phyloP scores from a whole-genome alignment of 2,113 vertebrate genomes.

The Triplophysa tibetana region DNA sequence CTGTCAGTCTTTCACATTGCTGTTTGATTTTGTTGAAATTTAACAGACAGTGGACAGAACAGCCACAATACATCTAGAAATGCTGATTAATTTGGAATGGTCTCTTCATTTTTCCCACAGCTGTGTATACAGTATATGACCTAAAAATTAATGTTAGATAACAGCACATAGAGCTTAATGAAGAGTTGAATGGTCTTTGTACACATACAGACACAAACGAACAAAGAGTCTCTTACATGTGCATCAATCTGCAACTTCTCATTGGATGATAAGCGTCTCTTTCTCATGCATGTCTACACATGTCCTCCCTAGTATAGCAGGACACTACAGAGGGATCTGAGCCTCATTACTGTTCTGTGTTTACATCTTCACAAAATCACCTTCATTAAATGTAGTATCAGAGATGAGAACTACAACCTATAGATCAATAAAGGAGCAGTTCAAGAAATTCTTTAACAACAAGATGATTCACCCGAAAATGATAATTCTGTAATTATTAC shows the following conservation, averaged over 20 bases:
- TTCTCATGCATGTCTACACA: slow-evolving; percentile 18
- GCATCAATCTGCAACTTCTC: background rate
- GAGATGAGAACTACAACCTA: background rate
- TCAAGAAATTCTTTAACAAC: too few relatives aligned
- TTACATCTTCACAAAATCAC: slow-evolving; percentile 29
- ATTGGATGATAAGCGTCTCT: slow-evolving; percentile 14
- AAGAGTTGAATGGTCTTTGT: background rate
- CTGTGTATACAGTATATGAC: background rate
- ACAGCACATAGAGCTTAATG: background rate
- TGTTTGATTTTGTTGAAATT: too few relatives aligned
- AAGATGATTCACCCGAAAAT: background rate
- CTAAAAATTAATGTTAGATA: background rate
- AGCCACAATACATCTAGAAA: too few relatives aligned
- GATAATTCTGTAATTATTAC: too few relatives aligned
- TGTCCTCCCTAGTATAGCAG: background rate
- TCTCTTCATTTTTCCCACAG: too few relatives aligned
- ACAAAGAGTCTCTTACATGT: slow-evolving; percentile 14
- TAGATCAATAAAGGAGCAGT: background rate
- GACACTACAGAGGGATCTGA: slow-evolving; percentile 11
- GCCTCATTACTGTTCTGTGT: background rate
- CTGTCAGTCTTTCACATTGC: too few relatives aligned
- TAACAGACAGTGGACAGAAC: too few relatives aligned
- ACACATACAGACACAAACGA: background rate
- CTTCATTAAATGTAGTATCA: background rate
- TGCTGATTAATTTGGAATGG: too few relatives aligned